phyloP scores from a whole-genome alignment of 2,888 invertebrate species.

The Philonicus albiceps region DNA sequence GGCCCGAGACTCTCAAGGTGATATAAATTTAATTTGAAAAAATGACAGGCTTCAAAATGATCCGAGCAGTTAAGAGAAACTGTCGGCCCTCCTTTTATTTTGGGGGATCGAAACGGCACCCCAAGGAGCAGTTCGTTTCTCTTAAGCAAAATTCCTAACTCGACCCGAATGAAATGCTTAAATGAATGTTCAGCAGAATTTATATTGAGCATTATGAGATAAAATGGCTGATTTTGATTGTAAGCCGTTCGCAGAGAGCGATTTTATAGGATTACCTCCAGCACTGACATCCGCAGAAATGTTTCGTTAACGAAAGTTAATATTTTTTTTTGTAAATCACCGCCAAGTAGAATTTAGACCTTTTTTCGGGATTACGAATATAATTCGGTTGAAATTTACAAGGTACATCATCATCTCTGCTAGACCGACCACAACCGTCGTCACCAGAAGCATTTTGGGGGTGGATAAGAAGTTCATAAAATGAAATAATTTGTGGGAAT shows the following conservation, averaged over 20 bases:
- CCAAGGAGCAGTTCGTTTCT: neutral
- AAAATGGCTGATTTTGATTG: neutral
- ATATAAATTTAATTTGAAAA: neutral
- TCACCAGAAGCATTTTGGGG: neutral
- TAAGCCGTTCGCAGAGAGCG: neutral
- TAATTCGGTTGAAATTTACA: neutral
- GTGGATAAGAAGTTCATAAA: neutral
- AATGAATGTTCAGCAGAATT: neutral
- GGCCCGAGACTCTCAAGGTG: neutral
- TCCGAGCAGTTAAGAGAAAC: neutral
- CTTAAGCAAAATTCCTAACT: neutral
- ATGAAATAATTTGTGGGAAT: neutral
- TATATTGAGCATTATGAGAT: neutral
- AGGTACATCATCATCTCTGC: neutral
- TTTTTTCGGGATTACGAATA: slow-evolving; percentile 1
- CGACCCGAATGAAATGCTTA: neutral
- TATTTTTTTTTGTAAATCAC: neutral
- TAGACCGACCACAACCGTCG: neutral
- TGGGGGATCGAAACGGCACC: neutral
- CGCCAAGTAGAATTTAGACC: neutral
- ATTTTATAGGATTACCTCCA: neutral
- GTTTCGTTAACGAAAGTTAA: neutral
- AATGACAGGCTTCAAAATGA: neutral
- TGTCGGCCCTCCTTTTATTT: neutral
- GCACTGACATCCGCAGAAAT: neutral